phyloP scores from a whole-genome alignment of 2,888 invertebrate genomes.

The Drosophila anomelani region DNA sequence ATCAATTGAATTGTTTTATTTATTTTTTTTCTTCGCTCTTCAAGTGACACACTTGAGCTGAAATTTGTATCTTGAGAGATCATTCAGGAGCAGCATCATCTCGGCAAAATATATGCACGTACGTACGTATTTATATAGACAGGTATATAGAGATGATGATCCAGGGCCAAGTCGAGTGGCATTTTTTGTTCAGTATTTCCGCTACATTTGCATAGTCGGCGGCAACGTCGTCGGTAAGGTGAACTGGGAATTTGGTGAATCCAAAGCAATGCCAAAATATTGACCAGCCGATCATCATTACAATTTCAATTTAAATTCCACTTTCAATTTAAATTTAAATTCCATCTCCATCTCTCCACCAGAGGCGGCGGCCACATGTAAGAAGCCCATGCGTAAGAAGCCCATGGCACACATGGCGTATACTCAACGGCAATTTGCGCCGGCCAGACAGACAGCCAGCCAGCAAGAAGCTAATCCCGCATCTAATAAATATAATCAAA shows the following conservation, averaged over 20 bases:
- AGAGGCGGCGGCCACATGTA: conserved; percentile 7
- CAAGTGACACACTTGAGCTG: conserved; percentile 55
- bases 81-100: conserved; percentile 20
- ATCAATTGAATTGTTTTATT: conserved; percentile 39
- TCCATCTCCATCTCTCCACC: not conserved
- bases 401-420: conserved; percentile 26
- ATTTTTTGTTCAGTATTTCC: conserved; percentile 58
- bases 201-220: conserved; percentile 74
- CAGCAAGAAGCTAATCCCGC: conserved; percentile 53
- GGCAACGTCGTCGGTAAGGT: conserved; percentile 14
- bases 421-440: conserved; percentile 36
- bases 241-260: conserved; percentile 22
- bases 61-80: conserved; percentile 21
- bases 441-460: conserved; percentile 2
- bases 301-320: conserved; percentile 37
- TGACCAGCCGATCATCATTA: conserved; percentile 12
- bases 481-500: conserved; percentile 63
- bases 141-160: conserved; percentile 22
- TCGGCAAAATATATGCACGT: conserved; percentile 8
- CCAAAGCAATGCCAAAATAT: conserved; percentile 7
- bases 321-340: conserved; percentile 29
- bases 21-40: conserved; percentile 13
- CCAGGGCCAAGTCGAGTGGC: conserved; percentile 41
- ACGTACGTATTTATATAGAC: conserved; percentile 16
- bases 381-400: not conserved